Percentiles rank a stretch among this genome's conserved stretches.
phyloP scores from a whole-genome alignment of 1,140 invertebrate species.

The Pseudachorutes palmiensis region DNA sequence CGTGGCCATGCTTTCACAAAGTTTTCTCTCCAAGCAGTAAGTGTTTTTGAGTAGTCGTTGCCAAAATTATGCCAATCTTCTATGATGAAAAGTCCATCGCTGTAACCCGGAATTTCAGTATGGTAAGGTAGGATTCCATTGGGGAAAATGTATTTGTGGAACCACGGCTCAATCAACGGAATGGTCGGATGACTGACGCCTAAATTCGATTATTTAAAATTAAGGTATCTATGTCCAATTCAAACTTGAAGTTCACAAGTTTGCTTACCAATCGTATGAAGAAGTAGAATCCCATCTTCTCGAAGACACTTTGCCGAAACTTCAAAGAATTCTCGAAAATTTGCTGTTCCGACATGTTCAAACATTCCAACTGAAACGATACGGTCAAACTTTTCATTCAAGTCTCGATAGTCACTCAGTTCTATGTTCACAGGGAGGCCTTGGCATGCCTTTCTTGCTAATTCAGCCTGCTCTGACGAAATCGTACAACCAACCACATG shows the following conservation, averaged over 20 bases:
- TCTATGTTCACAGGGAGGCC: conserved; percentile 6
- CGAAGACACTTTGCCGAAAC: conserved; percentile 16
- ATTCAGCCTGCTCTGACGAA: conserved; percentile 17
- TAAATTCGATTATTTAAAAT: neutral
- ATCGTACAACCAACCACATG: conserved; percentile 19
- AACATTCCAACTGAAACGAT: conserved; percentile 31
- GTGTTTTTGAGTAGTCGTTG: conserved; percentile 17
- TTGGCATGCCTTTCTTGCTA: neutral
- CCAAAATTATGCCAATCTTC: conserved; percentile 30
- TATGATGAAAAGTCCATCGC: conserved; percentile 23
- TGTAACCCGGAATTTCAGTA: conserved; percentile 13
- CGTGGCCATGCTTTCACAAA: conserved; percentile 22
- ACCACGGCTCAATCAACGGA: conserved; percentile 29
- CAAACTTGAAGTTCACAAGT: no score
- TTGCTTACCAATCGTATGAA: conserved; percentile 25
- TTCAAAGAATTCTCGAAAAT: conserved; percentile 21
- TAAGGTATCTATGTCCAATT: neutral
- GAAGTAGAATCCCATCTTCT: conserved; percentile 21
- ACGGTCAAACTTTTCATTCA: conserved; percentile 28
- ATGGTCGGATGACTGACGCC: conserved; percentile 23
- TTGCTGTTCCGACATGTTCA: conserved; percentile 24
- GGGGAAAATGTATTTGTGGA: conserved; percentile 25
- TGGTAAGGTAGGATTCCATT: conserved; percentile 26
- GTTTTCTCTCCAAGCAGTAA: conserved; percentile 20
- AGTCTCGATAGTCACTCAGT: conserved; percentile 24